A percentile compares a stretch with the other conserved stretches of the same genome.
Evolutionary conservation across 2,113 vertebrate species (phyloP).

Genomic region (Nothobranchius furzeri): DNA sequence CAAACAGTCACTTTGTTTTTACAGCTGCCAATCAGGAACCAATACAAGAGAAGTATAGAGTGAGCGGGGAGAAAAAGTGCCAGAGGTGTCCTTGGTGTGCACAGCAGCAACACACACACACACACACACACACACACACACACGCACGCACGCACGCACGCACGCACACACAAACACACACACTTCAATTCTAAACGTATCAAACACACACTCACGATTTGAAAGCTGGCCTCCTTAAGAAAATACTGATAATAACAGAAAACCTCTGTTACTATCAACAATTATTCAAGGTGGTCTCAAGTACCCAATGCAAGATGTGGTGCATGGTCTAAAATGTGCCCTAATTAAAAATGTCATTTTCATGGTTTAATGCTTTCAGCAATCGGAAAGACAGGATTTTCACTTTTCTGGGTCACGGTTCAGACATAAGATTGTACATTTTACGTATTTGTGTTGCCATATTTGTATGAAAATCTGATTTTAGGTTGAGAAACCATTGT

Average conservation of each 20-base stretch:
- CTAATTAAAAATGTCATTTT: too few species aligned
- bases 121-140: neutral
- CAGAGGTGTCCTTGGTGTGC: neutral
- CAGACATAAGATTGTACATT: too few species aligned
- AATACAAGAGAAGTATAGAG: conserved; percentile 13
- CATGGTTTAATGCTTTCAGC: too few species aligned
- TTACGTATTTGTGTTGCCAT: too few species aligned
- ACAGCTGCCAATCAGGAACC: conserved; percentile 50
- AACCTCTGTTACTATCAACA: neutral
- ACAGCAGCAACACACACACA: neutral
- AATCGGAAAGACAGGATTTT: too few species aligned
- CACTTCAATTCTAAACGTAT: neutral
- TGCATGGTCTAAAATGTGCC: neutral
- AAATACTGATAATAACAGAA: neutral
- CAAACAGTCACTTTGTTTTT: conserved; percentile 15
- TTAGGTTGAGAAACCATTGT: too few species aligned
- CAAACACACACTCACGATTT: too few species aligned
- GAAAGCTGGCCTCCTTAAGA: too few species aligned
- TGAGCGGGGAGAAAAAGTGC: neutral
- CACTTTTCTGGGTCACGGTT: too few species aligned
- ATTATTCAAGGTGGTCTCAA: neutral
- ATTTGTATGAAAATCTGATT: too few species aligned
- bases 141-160: neutral
- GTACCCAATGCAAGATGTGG: too few species aligned
- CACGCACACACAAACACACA: neutral